These are phyloP conservation scores for Bos taurus DNA, from an alignment of 2,113 vertebrate species.

Conservation along the genomic window DNA sequence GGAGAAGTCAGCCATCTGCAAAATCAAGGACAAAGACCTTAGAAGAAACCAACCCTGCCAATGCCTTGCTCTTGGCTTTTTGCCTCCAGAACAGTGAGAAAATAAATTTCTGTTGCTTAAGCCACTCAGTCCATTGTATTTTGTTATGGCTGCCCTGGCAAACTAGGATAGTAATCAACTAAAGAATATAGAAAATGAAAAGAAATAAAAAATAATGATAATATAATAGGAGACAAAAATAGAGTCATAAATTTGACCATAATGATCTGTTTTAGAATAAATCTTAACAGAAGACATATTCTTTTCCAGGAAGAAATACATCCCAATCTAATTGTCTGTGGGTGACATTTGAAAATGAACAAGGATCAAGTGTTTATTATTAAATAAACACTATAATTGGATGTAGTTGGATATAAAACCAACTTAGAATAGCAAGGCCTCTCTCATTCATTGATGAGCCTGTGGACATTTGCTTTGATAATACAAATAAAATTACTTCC, in stretches of 20 bases:
- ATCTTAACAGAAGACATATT: not conserved
- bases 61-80: not conserved
- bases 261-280: constrained; percentile 7
- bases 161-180: not conserved
- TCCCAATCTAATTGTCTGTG: not conserved
- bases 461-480: not conserved
- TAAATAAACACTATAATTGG: not conserved
- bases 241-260: not conserved
- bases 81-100: not conserved
- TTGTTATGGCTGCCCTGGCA: not conserved
- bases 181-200: not conserved
- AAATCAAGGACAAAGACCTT: not conserved
- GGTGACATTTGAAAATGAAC: not conserved
- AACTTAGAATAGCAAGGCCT: not conserved
- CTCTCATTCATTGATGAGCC: not conserved
- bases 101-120: not conserved
- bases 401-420: not conserved
- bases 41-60: not conserved
- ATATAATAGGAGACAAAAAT: not conserved
- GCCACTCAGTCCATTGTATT: not conserved
- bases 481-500: not conserved
- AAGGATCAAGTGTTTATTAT: not conserved
- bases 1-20: not conserved
- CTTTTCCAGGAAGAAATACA: constrained; percentile 5
- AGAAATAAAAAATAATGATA: not conserved